Evolutionary conservation across 2,113 vertebrate genomes (phyloP).

Genomic region (Equus quagga): DNA sequence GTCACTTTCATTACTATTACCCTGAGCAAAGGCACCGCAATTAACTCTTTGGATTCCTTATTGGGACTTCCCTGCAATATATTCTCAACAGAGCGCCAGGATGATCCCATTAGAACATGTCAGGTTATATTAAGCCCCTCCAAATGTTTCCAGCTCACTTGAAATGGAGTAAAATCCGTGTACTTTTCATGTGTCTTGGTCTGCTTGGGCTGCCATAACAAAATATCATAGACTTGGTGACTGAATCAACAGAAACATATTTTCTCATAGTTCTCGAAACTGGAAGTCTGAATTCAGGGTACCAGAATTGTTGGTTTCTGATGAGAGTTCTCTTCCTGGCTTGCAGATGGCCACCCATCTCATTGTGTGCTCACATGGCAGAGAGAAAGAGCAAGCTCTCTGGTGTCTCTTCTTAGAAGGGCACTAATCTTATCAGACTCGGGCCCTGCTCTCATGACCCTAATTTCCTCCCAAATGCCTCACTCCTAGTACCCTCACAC

Average conservation of each 20-base stretch:
- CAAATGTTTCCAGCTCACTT: background rate
- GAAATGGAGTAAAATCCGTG: background rate
- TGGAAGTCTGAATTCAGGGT: background rate
- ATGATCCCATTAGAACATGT: background rate
- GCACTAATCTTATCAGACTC: background rate
- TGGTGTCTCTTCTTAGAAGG: background rate
- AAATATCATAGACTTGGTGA: background rate
- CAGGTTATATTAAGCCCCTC: background rate
- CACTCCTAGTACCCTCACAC: background rate
- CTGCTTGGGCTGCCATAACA: background rate
- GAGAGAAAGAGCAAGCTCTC: background rate
- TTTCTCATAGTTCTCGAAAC: background rate
- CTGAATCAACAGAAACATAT: background rate
- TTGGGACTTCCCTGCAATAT: background rate
- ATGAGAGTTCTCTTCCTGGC: background rate
- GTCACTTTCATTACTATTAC: background rate
- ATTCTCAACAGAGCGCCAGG: background rate
- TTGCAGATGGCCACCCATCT: background rate
- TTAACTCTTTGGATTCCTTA: background rate
- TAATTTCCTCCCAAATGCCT: background rate
- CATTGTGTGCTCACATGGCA: background rate
- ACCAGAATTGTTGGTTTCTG: background rate
- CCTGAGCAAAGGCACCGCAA: background rate
- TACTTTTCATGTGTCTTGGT: background rate
- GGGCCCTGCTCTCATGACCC: background rate